A percentile compares a stretch with the other conserved stretches of the same genome.
Evolutionary conservation across 2,797 vertebrate species (phyloP).

Genomic region (Decapterus maruadsi): DNA sequence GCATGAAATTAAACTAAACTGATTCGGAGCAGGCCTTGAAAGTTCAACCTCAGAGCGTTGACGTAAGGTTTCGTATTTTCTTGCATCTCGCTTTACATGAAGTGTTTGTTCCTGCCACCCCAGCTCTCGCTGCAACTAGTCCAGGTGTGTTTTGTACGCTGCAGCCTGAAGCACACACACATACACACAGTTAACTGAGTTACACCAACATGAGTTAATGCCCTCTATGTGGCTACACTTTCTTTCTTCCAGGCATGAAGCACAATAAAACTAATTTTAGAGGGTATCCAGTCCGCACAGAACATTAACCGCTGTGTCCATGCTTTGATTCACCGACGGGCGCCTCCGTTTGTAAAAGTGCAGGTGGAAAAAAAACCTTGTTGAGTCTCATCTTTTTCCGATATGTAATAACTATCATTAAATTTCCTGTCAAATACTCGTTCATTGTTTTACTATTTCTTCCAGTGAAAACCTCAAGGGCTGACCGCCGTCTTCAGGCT

Average conservation of each 20-base stretch:
- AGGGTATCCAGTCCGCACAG: neutral
- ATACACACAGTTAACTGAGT: neutral
- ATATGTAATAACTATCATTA: no score
- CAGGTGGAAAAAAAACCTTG: no score
- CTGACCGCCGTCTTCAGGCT: no score
- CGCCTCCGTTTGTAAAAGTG: neutral
- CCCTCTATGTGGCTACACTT: neutral
- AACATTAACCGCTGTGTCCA: neutral
- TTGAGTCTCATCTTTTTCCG: no score
- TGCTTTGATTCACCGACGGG: neutral
- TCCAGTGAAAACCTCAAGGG: neutral
- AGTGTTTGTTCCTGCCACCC: slow-evolving; percentile 13
- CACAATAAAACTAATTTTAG: neutral
- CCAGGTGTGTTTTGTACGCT: no score
- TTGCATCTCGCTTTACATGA: slow-evolving; percentile 4
- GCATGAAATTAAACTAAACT: slow-evolving; percentile 68
- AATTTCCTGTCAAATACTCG: no score
- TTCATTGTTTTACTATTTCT: neutral
- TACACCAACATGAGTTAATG: neutral
- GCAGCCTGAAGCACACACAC: no score
- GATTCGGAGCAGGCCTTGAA: slow-evolving; percentile 41
- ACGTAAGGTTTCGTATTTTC: slow-evolving; percentile 9
- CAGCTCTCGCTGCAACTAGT: neutral
- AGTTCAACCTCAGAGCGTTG: slow-evolving; percentile 57
- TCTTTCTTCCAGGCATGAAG: neutral